Percentiles rank a stretch among this genome's conserved stretches.
Evolutionary conservation across 2,113 vertebrate species (phyloP).

Genomic region (Murina feae): DNA sequence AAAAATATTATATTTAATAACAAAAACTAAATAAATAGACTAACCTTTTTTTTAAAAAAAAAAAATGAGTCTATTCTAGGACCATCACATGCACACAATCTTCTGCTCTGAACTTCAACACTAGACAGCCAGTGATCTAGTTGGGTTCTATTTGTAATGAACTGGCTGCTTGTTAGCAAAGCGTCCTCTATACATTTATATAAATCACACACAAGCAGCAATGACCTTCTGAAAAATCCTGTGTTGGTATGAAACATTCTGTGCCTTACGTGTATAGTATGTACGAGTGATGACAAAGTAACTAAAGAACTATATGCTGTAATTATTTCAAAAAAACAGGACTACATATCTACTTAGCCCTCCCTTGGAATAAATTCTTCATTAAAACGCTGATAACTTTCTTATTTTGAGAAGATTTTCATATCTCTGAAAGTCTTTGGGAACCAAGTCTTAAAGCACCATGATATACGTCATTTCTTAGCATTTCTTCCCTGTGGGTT

Average conservation of each 20-base stretch:
- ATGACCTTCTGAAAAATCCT: background rate
- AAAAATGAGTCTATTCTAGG: background rate
- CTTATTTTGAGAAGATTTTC: constrained; percentile 10
- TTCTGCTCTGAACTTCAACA: background rate
- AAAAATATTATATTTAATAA: background rate
- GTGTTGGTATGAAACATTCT: background rate
- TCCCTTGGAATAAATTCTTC: background rate
- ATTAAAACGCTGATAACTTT: constrained; percentile 12
- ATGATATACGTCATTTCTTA: background rate
- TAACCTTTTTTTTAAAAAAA: background rate
- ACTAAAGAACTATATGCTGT: background rate
- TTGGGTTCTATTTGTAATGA: background rate
- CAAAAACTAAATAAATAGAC: background rate
- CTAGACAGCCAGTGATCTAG: background rate
- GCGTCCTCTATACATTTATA: background rate
- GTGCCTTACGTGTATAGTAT: background rate
- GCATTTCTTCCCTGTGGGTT: background rate
- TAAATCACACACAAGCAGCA: background rate
- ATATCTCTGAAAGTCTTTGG: background rate
- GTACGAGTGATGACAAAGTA: background rate
- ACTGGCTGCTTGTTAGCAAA: background rate
- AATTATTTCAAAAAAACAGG: background rate
- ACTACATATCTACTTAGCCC: background rate
- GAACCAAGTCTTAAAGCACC: constrained; percentile 34
- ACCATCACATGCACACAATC: background rate